Evolutionary conservation across 1,140 invertebrate species (phyloP).

Genomic region (Scaptomyza graminum): DNA sequence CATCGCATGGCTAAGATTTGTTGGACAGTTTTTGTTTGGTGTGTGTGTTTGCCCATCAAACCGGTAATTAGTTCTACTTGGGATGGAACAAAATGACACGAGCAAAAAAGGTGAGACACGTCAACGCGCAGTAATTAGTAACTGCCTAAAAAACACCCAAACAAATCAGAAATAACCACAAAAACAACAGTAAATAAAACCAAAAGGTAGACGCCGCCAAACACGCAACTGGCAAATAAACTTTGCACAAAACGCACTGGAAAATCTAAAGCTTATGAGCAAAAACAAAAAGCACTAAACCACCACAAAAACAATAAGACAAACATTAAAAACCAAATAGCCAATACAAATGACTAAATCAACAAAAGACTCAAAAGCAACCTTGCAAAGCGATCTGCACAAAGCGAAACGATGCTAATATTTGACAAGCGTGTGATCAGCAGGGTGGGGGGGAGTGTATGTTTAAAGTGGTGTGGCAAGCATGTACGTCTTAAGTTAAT

Average conservation of each 20-base stretch:
- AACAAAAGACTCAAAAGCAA: constrained; percentile 14
- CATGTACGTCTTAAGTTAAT: not conserved
- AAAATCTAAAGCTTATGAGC: constrained; percentile 44
- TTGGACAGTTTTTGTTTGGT: not conserved
- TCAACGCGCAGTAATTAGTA: constrained; percentile 51
- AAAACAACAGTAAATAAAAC: not conserved
- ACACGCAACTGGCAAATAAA: constrained; percentile 48
- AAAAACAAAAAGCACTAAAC: constrained; percentile 12
- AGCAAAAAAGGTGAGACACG: constrained; percentile 30
- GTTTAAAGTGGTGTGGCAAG: not conserved
- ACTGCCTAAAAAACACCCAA: constrained; percentile 16
- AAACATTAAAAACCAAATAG: constrained; percentile 32
- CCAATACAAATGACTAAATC: constrained; percentile 3
- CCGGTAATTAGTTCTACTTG: constrained; percentile 56
- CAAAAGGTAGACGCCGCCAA: constrained; percentile 10
- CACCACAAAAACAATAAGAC: constrained; percentile 30
- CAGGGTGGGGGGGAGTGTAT: not conserved
- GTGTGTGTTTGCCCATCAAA: constrained; percentile 42
- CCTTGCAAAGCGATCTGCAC: constrained; percentile 26
- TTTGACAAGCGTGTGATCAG: constrained; percentile 12
- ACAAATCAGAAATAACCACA: constrained; percentile 11
- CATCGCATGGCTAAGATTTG: constrained; percentile 2
- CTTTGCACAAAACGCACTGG: constrained; percentile 45
- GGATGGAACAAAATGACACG: constrained; percentile 5
- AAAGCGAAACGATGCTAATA: constrained; percentile 28